Evolutionary conservation across 2,113 vertebrate species (phyloP), one percentile per base, ranked within the genome.

Genomic region (Zosterops borbonicus): DNA sequence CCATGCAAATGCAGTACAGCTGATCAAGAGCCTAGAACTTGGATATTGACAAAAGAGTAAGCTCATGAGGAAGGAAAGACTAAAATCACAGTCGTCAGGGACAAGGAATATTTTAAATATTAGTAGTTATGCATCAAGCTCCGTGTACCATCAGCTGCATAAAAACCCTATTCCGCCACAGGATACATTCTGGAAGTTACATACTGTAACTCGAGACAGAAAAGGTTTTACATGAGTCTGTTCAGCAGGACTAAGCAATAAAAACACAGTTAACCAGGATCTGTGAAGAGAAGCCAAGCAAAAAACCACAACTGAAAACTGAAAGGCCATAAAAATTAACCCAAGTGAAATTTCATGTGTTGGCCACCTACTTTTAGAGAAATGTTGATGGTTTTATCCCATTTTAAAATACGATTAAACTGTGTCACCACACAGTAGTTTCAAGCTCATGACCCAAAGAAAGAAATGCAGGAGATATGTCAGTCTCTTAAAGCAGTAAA

Each of bases 291-390:
- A 95, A 94, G 94, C 89, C 93, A 95, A 95, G 89, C 77, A 91
- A 95, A 94, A 95, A 95, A 81, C 90, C 92, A 95, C 87, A 95
- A 94, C 78, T 91, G 87, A 95, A 96, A 95, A 88, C 29, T 89
- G 86, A 95, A 94, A 96, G 86, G 79, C 86, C 86, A 81, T 86
- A 94, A 94, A 96, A 94, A 89, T 92, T 84, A 96, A 87, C 44
- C n/a, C 83, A 85, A 90, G 52, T 91, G 91, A 95, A 94, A 95
- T 95, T 89, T 92, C 81, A 13, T 42, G 49, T 71, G 46, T 20
- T 83, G 77, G 65, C 65, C 87, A 92, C 58, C 58, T 82, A 69
- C 80, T 89, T 84, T 62, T 46, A 94, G 33, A 89, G 39, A 62
- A 85, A 88, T 3, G 25, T 46, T 76, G 46, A 90, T 53, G 49